Conservation (phyloP, 2,888 invertebrate species). For the Chloroclystis v-ata region DNA sequence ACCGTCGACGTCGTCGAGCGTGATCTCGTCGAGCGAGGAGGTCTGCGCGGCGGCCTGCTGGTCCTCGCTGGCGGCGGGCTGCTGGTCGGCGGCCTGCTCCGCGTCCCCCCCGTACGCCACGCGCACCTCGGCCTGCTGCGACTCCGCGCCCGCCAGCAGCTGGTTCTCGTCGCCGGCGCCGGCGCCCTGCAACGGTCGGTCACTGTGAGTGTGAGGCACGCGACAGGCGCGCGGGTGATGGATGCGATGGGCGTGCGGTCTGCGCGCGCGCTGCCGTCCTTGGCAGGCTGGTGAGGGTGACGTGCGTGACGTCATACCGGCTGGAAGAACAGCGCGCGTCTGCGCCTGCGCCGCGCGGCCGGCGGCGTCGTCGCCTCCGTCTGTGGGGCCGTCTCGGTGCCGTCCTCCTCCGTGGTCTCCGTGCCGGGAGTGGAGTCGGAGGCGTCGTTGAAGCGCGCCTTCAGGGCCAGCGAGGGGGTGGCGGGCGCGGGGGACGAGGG, state of each 20-base stretch:
- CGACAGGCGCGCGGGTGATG: conserved; percentile 20
- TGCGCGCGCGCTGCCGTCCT: conserved; percentile 67
- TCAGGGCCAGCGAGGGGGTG: conserved; percentile 6
- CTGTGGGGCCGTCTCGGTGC: conserved; percentile 5
- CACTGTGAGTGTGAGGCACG: not conserved
- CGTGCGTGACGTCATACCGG: conserved; percentile 67
- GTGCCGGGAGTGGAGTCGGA: not conserved
- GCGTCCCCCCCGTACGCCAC: conserved; percentile 75
- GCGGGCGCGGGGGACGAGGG: conserved; percentile 13
- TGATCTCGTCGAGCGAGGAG: conserved; percentile 83
- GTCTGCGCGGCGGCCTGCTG: conserved; percentile 79
- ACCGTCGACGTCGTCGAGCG: conserved; percentile 82
- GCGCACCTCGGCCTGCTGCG: conserved; percentile 80
- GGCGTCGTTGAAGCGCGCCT: conserved; percentile 3
- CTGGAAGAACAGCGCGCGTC: conserved; percentile 56
- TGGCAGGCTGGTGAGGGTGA: conserved; percentile 67
- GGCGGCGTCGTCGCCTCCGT: conserved; percentile 12
- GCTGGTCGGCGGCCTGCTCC: conserved; percentile 63
- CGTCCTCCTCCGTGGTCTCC: not conserved
- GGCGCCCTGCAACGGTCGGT: conserved; percentile 53
- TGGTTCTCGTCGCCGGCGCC: conserved; percentile 69
- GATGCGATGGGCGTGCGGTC: conserved; percentile 39
- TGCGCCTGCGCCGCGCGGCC: conserved; percentile 36
- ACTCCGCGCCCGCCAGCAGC: conserved; percentile 76
- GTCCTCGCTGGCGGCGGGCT: conserved; percentile 54